Conservation (phyloP, 2,888 invertebrate genomes). For the Agapostemon virescens region DNA sequence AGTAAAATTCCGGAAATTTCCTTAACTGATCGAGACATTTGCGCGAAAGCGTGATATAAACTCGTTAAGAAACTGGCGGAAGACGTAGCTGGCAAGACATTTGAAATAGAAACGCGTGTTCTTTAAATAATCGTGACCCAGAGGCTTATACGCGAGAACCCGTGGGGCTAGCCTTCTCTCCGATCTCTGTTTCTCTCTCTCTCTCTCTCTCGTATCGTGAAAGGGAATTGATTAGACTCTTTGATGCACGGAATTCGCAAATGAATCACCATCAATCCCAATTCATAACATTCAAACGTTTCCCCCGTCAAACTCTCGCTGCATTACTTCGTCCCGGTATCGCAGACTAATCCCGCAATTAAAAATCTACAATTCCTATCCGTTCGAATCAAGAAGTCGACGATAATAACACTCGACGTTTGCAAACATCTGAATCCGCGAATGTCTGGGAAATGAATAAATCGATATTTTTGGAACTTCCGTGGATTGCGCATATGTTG, state of each 20-base stretch:
- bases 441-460: slow-evolving; percentile 7
- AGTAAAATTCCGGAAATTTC: slow-evolving; percentile 9
- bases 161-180: slow-evolving; percentile 44
- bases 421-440: not conserved
- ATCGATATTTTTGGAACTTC: slow-evolving; percentile 32
- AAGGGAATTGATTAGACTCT: slow-evolving; percentile 42
- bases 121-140: slow-evolving; percentile 81
- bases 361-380: not conserved
- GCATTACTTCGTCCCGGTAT: not conserved
- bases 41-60: slow-evolving; percentile 59
- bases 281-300: not conserved
- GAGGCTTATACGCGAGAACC: slow-evolving; percentile 72
- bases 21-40: slow-evolving; percentile 40
- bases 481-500: slow-evolving; percentile 18
- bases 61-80: slow-evolving; percentile 73
- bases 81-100: slow-evolving; percentile 78
- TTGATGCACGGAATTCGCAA: not conserved
- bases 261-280: not conserved
- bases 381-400: not conserved
- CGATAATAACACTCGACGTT: not conserved
- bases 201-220: slow-evolving; percentile 43
- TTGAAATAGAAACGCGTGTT: slow-evolving; percentile 79
- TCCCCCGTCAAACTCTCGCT: not conserved
- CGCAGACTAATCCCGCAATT: not conserved
- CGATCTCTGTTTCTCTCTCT: too few species aligned